Base-by-base conservation (phyloP, 2,888 invertebrate species). In the Drosophila merina region DNA sequence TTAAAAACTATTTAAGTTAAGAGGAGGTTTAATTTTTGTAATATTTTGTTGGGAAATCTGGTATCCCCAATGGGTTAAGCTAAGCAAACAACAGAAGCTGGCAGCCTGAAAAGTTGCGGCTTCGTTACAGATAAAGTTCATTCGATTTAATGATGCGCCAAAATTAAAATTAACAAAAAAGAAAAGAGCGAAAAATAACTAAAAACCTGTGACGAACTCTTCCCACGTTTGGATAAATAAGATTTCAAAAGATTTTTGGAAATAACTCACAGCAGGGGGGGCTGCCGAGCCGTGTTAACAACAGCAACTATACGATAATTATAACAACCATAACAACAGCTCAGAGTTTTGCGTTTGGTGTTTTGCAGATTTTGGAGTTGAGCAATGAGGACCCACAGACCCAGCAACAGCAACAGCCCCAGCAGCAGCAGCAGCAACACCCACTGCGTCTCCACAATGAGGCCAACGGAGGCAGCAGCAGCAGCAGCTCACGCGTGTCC, bases 341-440 rank as follows among this genome's bases (percentile, higher is more conserved):
- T 71, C 73, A 68, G 57, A 68, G 74, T 72, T 82, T 63, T 64
- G 63, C 51, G 44, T 63, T 50, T 64, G 44, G 66, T 75, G 66
- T 42, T 71, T 85, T 87, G 73, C 83, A 91, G 91, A 91, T 91
- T 75, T 89, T 91, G 75, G 91, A 91, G 75, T 91, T 91, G 36
- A 91, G 91, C 86, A 91, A 89, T 78, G 91, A 91, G 77, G 90
- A 91, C 58, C 85, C 89, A 58, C 90, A 82, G 75, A 49, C 79
- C 26, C 79, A 68, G 20, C 80, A 74, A 7, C 76, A 62, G 31
- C n/a, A n/a, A n/a, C n/a, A n/a, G n/a, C n/a, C 78, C 36, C 3
- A n/a, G n/a, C 68, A 60, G 26, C 70, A 36, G 42, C 79, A 47
- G 10, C 72, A 48, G 52, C 81, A 76, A 48, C 76, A 70, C 70